Evolutionary conservation across 2,888 invertebrate species (phyloP), one percentile per base, ranked within the genome.

Genomic region (Tinea trinotella): DNA sequence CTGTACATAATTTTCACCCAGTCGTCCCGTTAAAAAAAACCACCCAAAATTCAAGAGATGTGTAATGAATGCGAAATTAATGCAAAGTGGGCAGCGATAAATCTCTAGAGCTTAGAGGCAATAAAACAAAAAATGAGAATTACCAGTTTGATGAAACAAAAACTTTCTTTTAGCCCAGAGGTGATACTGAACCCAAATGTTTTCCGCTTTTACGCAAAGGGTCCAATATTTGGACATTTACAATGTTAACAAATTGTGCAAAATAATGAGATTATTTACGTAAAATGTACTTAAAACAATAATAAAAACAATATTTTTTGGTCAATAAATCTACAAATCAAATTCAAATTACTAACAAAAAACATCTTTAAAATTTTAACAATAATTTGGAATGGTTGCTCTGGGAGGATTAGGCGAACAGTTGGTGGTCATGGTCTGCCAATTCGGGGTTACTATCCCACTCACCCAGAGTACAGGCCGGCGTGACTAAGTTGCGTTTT

Each of bases 51-150:
- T 71, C 72, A 71, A 70, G 70, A 68, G 75, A 74, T 70, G 73
- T 72, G 74, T 80, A 77, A 83, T 80, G 71, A 80, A 84, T 81
- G 76, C 65, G 74, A 77, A 76, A 83, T 83, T 80, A 81, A 84
- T 84, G 76, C 78, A 76, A 81, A 84, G 74, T 77, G 76, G 71
- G 70, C 69, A 67, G 70, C 73, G 65, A 77, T 83, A 82, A 84
- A 83, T 83, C 78, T 77, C 73, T 58, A 60, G 74, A 74, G 78
- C 67, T 76, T 80, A 71, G 58, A 67, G 73, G 74, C 73, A 77
- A 79, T 78, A 77, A 77, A 82, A 79, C 77, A 83, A 84, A 84
- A 83, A 83, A 83, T 74, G 71, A 64, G 74, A 74, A 77, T 79
- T 75, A 75, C 74, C 79, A 78, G 79, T 79, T 80, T 75, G 74